Conservation (phyloP, 1,140 invertebrate species). For the Hermatobates lingyangjiaoensis region DNA sequence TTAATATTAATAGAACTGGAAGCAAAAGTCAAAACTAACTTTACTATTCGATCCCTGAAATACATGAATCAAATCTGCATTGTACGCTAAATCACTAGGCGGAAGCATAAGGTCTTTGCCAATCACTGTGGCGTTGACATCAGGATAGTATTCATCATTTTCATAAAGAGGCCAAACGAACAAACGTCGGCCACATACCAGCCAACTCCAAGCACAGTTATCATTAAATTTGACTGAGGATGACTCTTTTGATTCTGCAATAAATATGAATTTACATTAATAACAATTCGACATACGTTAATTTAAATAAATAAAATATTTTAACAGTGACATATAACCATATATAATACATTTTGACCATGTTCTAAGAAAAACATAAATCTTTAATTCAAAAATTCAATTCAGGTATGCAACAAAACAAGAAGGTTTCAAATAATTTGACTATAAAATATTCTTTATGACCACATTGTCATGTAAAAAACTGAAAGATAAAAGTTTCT, state of each 20-base stretch:
- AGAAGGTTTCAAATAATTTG: not conserved
- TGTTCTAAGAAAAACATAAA: not conserved
- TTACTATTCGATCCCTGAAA: constrained; percentile 47
- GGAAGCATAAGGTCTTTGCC: constrained; percentile 56
- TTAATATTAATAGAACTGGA: no score
- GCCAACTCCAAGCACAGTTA: constrained; percentile 58
- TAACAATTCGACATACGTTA: not conserved
- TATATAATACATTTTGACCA: not conserved
- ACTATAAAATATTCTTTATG: not conserved
- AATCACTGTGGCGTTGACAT: not conserved
- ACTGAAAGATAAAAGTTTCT: not conserved
- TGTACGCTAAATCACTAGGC: constrained; percentile 77
- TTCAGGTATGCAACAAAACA: not conserved
- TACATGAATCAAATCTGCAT: constrained; percentile 69
- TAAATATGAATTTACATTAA: constrained; percentile 9
- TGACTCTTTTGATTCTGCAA: constrained; percentile 32
- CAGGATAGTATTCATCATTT: not conserved
- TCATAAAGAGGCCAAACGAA: constrained; percentile 55
- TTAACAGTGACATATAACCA: not conserved
- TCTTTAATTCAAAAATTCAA: constrained; percentile 2
- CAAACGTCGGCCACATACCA: constrained; percentile 65
- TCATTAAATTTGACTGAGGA: constrained; percentile 41
- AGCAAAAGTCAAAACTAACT: constrained; percentile 21
- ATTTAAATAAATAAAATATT: not conserved
- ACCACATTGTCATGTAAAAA: not conserved